Evolutionary conservation across 1,140 invertebrate genomes (phyloP).

Genomic region (Marisa cornuarietis): DNA sequence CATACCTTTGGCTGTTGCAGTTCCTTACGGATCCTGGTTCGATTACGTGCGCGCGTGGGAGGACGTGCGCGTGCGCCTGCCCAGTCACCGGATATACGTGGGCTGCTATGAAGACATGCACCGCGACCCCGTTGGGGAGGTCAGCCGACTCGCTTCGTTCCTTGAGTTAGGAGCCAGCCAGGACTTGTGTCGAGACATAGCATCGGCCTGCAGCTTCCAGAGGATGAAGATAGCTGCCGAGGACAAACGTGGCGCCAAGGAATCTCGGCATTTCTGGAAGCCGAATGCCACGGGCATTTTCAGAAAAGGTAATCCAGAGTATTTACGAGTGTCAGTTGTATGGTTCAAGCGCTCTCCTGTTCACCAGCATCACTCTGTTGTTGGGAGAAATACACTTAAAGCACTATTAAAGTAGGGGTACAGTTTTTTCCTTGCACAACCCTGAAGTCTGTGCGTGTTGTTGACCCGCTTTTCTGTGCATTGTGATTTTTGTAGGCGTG

Average conservation of each 20-base stretch:
- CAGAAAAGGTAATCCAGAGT: slow-evolving; percentile 22
- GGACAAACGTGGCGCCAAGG: slow-evolving; percentile 23
- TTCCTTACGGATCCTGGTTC: slow-evolving; percentile 24
- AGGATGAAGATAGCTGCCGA: slow-evolving; percentile 35
- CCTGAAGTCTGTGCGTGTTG: too few species aligned
- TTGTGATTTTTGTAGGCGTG: too few species aligned
- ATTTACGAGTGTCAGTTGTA: too few species aligned
- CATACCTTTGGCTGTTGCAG: not conserved
- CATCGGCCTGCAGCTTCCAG: slow-evolving; percentile 42
- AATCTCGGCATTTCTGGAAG: slow-evolving; percentile 27
- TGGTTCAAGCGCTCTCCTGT: too few species aligned
- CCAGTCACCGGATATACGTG: not conserved
- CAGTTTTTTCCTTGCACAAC: too few species aligned
- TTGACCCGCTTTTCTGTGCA: too few species aligned
- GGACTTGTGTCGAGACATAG: slow-evolving; percentile 28
- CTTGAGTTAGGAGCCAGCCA: slow-evolving; percentile 27
- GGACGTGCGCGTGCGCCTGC: not conserved
- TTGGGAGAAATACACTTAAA: too few species aligned
- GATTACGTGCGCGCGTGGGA: slow-evolving; percentile 27
- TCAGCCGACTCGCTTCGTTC: slow-evolving; percentile 34
- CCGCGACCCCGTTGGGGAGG: slow-evolving; percentile 29
- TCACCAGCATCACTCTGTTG: too few species aligned
- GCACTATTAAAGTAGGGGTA: too few species aligned
- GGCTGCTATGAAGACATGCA: slow-evolving; percentile 9
- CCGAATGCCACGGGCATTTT: slow-evolving; percentile 30